phyloP scores from a whole-genome alignment of 2,888 invertebrate species.

The Euzophera pinguis region DNA sequence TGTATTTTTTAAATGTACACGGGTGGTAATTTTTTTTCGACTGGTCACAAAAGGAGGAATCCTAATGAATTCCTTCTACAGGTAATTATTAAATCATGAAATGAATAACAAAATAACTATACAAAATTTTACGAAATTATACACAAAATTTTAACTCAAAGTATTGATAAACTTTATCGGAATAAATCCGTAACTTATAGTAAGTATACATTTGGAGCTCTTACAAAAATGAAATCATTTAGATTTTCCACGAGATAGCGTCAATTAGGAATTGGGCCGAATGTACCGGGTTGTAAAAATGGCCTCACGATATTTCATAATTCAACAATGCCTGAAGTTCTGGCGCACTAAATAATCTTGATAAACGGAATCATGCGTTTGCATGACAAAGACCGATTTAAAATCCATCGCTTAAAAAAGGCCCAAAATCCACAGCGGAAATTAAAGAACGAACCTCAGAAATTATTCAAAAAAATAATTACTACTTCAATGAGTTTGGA shows the following conservation, averaged over 20 bases:
- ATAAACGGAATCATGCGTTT: slow-evolving; percentile 45
- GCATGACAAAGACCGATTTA: slow-evolving; percentile 59
- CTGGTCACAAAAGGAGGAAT: too few relatives aligned
- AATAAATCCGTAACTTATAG: too few relatives aligned
- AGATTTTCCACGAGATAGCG: slow-evolving; percentile 17
- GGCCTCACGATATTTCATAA: slow-evolving; percentile 10
- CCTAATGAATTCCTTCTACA: too few relatives aligned
- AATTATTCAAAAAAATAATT: slow-evolving; percentile 58
- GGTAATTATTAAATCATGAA: too few relatives aligned
- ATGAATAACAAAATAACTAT: too few relatives aligned
- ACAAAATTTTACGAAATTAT: too few relatives aligned
- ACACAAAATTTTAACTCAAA: too few relatives aligned
- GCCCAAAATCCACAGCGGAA: slow-evolving; percentile 44
- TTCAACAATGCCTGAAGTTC: slow-evolving; percentile 23
- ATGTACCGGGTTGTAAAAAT: slow-evolving; percentile 8
- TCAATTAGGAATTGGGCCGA: slow-evolving; percentile 14
- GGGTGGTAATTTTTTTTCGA: too few relatives aligned
- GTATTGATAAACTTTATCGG: too few relatives aligned
- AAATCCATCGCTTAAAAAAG: slow-evolving; percentile 45
- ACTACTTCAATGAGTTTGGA: slow-evolving; percentile 47
- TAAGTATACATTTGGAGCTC: too few relatives aligned
- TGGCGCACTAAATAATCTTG: slow-evolving; percentile 36
- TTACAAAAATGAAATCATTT: slow-evolving; percentile 16
- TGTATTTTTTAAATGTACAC: too few relatives aligned
- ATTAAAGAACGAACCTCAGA: slow-evolving; percentile 51